These are phyloP conservation scores for Oryzias melastigma DNA, from an alignment of 2,113 vertebrate species.

Conservation along the genomic window DNA sequence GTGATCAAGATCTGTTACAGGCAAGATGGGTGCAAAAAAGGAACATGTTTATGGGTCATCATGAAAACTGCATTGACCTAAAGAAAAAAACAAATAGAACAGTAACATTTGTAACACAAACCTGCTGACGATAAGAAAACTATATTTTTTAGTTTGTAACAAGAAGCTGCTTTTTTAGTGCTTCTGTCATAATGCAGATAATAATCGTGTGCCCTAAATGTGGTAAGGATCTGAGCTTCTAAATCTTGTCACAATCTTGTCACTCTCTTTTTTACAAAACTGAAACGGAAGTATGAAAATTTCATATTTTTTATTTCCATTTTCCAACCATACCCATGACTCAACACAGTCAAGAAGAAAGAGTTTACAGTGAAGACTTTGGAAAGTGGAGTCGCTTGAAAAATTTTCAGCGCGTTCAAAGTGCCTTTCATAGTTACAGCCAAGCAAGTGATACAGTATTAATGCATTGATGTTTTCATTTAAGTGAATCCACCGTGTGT, in stretches of 20 bases:
- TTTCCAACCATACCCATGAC: too few relatives aligned
- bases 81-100: neutral
- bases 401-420: too few relatives aligned
- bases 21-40: neutral
- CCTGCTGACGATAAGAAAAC: neutral
- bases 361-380: too few relatives aligned
- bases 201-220: too few relatives aligned
- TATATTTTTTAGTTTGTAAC: neutral
- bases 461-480: conserved; percentile 11
- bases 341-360: too few relatives aligned
- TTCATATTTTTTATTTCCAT: too few relatives aligned
- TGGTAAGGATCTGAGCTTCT: too few relatives aligned
- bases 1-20: neutral
- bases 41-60: neutral
- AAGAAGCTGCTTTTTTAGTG: neutral
- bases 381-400: too few relatives aligned
- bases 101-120: neutral
- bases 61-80: conserved; percentile 40
- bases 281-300: too few relatives aligned
- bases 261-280: neutral
- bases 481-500: neutral
- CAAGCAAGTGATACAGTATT: conserved; percentile 5
- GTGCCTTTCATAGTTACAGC: neutral
- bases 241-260: too few relatives aligned
- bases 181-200: too few relatives aligned